phyloP scores from a whole-genome alignment of 2,797 vertebrate species.

The Onychomys leucogaster region DNA sequence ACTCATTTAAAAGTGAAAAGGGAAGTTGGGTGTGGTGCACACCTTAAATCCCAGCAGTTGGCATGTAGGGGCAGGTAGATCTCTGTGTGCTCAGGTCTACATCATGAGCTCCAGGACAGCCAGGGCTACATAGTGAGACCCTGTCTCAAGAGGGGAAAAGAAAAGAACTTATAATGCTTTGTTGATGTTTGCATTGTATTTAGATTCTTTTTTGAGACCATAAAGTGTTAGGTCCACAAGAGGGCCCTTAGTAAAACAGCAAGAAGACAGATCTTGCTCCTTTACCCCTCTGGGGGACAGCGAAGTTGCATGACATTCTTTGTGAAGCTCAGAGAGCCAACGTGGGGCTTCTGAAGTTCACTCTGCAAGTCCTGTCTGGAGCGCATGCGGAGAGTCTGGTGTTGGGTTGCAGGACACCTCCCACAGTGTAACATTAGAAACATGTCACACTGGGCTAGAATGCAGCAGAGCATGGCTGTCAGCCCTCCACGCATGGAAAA shows the following conservation, averaged over 20 bases:
- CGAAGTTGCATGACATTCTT: neutral
- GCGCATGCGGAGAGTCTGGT: neutral
- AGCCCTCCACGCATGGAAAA: slow-evolving; percentile 46
- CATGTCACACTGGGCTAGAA: neutral
- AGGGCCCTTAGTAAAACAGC: neutral
- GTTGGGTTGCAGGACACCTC: slow-evolving; percentile 52
- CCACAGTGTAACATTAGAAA: slow-evolving; percentile 42
- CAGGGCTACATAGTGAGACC: neutral
- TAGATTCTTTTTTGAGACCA: neutral
- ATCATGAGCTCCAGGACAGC: neutral
- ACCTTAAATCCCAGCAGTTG: neutral
- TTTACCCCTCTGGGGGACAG: neutral
- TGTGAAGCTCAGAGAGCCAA: neutral
- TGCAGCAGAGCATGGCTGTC: slow-evolving; percentile 64
- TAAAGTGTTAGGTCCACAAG: neutral
- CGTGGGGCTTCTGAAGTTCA: slow-evolving; percentile 14
- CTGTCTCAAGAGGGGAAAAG: neutral
- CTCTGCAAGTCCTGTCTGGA: neutral
- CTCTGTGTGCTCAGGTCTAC: neutral
- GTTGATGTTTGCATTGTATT: neutral
- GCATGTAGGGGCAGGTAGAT: neutral
- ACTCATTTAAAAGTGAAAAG: slow-evolving; percentile 14
- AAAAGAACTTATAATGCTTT: neutral
- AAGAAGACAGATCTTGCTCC: neutral
- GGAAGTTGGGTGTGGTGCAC: neutral